A percentile compares a stretch with the other conserved stretches of the same genome.
These are phyloP conservation scores for Agriopis marginaria DNA, from an alignment of 2,888 invertebrate genomes.

Conservation along the genomic window DNA sequence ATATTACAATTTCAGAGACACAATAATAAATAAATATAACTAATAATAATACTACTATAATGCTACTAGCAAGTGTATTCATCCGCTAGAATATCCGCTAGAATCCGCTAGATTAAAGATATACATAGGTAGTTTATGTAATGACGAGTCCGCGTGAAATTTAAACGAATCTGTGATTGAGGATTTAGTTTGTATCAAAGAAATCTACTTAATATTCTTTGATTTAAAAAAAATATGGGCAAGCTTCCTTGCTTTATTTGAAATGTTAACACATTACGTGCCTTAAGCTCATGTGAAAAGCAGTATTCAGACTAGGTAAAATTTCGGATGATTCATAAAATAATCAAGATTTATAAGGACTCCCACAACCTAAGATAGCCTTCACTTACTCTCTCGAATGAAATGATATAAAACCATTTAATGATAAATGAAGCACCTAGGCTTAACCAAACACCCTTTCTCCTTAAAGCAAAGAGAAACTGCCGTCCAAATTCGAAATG, in stretches of 20 bases:
- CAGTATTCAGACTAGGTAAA: background rate
- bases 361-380: conserved; percentile 1
- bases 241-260: background rate
- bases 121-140: background rate
- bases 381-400: conserved; percentile 26
- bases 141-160: background rate
- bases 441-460: conserved; percentile 38
- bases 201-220: background rate
- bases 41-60: no score
- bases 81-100: no score
- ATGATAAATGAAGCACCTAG: conserved; percentile 26
- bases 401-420: conserved; percentile 25
- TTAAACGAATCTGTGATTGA: background rate
- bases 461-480: conserved; percentile 51
- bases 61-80: no score
- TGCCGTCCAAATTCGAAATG: conserved; percentile 42
- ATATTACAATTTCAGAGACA: no score
- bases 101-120: no score
- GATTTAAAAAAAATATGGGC: background rate
- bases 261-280: background rate
- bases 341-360: conserved; percentile 12
- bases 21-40: no score
- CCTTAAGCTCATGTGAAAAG: background rate
- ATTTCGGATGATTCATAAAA: background rate
- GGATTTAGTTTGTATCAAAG: background rate